Evolutionary conservation across 1,140 invertebrate genomes (phyloP), one percentile per base, ranked within the genome.

Genomic region (Acromyrmex echinatior): DNA sequence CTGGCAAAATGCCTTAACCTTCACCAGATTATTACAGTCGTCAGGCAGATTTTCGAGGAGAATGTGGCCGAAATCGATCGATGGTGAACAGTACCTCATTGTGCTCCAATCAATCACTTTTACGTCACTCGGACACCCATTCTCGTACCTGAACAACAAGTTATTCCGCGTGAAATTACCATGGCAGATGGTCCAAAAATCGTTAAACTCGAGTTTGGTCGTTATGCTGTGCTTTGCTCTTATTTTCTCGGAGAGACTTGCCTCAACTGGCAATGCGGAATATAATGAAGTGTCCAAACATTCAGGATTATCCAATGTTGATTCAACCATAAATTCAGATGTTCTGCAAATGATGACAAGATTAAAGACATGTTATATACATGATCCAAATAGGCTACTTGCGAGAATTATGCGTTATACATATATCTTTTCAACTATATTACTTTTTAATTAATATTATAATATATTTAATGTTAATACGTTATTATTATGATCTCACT

Each of bases 31-130:
- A 6, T 53, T 12, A 25, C 25, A 25, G 16, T 88, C 66, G 2
- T 49, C 77, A 0, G 68, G 77, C 9, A 87, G n/a, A 66, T 91
- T 91, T 31, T 87, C 80, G 18, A 89, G 81, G 3, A 94, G 71
- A 71, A 94, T 89, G 45, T 90, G 86, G 5, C 88, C 86, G 3
- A 95, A 78, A 71, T 95, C 95, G 45, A 93, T 68, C 16, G 78
- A 86, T 18, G 91, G 90, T 28, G 91, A 93, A 1, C 87, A 90
- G 58, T 92, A 92, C 35, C 79, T 91, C 87, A 93, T 87, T 45
- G 90, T 85, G 68, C 94, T 92, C 92, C 94, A 93, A 78, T 94
- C 94, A 21, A 95, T 81, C 7, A 95, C 73, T 60, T 87, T 91
- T 6, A 93, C 90, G 39, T 93, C 92, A 7, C 91, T 84, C 6